phyloP scores from a whole-genome alignment of 2,888 invertebrate species.

The Callyntrura sp. region DNA sequence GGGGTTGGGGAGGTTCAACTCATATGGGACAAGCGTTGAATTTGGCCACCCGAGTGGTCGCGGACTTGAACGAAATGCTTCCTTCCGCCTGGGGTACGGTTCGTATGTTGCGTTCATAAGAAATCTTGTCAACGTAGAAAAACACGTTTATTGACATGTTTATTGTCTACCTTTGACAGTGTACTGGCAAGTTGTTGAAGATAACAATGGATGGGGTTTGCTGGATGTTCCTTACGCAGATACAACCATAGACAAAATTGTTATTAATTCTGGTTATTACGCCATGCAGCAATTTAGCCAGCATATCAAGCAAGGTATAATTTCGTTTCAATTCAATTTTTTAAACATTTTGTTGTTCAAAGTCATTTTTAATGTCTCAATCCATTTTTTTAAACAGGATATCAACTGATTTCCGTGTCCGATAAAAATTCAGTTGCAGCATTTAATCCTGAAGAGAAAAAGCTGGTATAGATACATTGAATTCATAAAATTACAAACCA shows the following conservation, averaged over 20 bases:
- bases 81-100: conserved; percentile 83
- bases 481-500: background rate
- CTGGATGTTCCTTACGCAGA: conserved; percentile 78
- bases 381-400: conserved; percentile 63
- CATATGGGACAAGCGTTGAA: conserved; percentile 82
- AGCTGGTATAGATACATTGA: conserved; percentile 58
- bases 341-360: background rate
- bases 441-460: conserved; percentile 55
- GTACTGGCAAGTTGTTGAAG: conserved; percentile 83
- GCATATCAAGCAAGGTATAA: conserved; percentile 80
- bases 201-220: conserved; percentile 81
- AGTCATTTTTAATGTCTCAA: background rate
- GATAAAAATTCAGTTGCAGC: conserved; percentile 80
- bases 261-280: conserved; percentile 81
- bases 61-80: conserved; percentile 78
- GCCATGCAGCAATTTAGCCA: conserved; percentile 82
- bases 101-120: background rate
- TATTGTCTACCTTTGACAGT: conserved; percentile 72
- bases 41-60: conserved; percentile 79
- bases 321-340: background rate
- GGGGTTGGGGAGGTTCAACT: conserved; percentile 81
- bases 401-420: conserved; percentile 70
- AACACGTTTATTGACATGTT: conserved; percentile 5
- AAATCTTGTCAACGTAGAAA: background rate
- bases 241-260: conserved; percentile 74